Conservation (phyloP, 1,140 invertebrate species). For the Pomacea maculata region DNA sequence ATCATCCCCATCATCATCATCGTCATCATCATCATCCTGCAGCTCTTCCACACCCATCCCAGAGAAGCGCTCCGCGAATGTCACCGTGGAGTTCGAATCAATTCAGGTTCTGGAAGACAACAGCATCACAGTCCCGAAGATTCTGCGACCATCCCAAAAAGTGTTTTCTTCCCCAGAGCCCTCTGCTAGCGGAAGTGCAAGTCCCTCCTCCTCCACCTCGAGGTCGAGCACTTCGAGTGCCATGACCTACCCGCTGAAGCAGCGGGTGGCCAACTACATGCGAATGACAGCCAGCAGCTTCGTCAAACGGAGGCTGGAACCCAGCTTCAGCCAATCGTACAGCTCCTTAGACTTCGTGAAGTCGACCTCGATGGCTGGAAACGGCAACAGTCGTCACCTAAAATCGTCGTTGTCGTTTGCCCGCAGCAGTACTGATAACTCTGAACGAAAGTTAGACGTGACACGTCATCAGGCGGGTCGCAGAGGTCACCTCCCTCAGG, state of each 20-base stretch:
- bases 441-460: neutral
- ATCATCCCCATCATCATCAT: no score
- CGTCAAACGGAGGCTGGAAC: constrained; percentile 21
- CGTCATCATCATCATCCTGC: no score
- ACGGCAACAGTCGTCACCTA: neutral
- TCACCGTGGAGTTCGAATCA: no score
- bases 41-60: no score
- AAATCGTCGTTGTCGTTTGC: neutral
- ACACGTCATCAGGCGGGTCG: neutral
- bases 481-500: neutral
- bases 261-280: constrained; percentile 16
- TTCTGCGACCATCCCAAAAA: no score
- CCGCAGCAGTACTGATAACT: neutral
- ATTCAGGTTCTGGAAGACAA: no score
- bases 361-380: neutral
- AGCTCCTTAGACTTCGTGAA: constrained; percentile 24
- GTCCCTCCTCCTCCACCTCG: neutral
- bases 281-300: constrained; percentile 25
- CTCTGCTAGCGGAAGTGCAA: neutral
- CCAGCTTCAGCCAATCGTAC: constrained; percentile 24
- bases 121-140: no score
- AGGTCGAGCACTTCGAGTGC: neutral
- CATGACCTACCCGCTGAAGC: constrained; percentile 12
- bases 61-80: no score
- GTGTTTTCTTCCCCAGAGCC: no score